A percentile compares a stretch with the other conserved stretches of the same genome.
phyloP scores from a whole-genome alignment of 2,888 invertebrate genomes.

The Iphiclides podalirius region DNA sequence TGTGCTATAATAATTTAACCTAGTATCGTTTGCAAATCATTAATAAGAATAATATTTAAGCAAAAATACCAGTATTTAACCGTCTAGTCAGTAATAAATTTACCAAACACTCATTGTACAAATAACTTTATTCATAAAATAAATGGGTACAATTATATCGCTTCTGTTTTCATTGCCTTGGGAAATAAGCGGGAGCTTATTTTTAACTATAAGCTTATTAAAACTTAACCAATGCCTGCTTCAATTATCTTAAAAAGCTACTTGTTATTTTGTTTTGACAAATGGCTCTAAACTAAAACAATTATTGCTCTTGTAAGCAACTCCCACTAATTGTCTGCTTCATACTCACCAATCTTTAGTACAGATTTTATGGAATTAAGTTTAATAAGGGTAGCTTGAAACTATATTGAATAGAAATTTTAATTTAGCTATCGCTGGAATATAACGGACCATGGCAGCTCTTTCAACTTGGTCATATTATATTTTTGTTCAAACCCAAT shows the following conservation, averaged over 20 bases:
- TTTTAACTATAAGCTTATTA: slow-evolving; percentile 25
- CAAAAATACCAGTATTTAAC: no score
- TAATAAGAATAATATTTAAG: no score
- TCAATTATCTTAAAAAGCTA: neutral
- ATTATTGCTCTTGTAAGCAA: neutral
- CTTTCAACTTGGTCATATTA: slow-evolving; percentile 49
- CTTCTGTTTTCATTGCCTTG: slow-evolving; percentile 19
- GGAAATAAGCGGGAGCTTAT: slow-evolving; percentile 16
- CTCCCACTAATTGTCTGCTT: neutral
- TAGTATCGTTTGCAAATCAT: no score
- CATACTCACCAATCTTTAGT: neutral
- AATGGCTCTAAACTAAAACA: neutral
- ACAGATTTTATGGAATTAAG: no score
- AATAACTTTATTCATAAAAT: slow-evolving; percentile 22
- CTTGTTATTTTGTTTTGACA: neutral
- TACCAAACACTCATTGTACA: slow-evolving; percentile 6
- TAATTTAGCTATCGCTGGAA: slow-evolving; percentile 49
- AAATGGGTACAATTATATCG: slow-evolving; percentile 16
- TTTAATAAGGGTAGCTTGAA: neutral
- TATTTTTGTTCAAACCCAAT: slow-evolving; percentile 47
- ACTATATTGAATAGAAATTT: neutral
- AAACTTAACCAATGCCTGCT: slow-evolving; percentile 16
- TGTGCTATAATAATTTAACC: no score
- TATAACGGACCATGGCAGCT: slow-evolving; percentile 68
- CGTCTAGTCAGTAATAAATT: slow-evolving; percentile 16